Percentiles rank a stretch among this genome's conserved stretches.
Evolutionary conservation across 2,113 vertebrate genomes (phyloP).

Genomic region (Baryphthengus martii): DNA sequence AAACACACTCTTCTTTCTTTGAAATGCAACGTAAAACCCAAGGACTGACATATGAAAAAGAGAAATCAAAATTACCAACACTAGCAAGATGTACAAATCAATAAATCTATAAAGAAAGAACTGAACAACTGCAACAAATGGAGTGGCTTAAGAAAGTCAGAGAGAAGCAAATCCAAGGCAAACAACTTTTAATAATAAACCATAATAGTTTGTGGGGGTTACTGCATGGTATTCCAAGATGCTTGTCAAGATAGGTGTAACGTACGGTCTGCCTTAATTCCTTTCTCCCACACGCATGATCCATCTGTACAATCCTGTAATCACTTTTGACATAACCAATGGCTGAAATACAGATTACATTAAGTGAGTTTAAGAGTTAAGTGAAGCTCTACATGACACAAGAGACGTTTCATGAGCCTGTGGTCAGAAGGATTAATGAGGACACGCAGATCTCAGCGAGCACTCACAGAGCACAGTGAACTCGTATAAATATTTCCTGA

Average conservation of each 20-base stretch:
- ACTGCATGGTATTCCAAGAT: neutral
- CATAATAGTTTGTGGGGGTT: neutral
- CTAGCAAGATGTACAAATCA: neutral
- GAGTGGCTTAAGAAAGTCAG: neutral
- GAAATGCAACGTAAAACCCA: neutral
- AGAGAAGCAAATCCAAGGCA: neutral
- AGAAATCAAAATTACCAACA: neutral
- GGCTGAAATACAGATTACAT: neutral
- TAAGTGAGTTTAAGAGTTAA: conserved; percentile 3
- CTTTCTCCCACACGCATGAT: neutral
- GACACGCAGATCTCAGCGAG: conserved; percentile 19
- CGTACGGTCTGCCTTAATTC: neutral
- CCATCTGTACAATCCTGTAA: neutral
- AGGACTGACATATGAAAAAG: neutral
- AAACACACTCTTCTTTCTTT: neutral
- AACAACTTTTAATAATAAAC: neutral
- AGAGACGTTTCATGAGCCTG: neutral
- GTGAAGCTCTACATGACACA: conserved; percentile 1
- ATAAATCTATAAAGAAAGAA: neutral
- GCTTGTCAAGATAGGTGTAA: neutral
- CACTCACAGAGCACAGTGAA: conserved; percentile 26
- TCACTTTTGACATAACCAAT: neutral
- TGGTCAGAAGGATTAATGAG: conserved; percentile 47
- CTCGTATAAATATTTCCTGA: conserved; percentile 40
- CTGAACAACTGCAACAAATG: neutral